A percentile compares a stretch with the other conserved stretches of the same genome.
Conservation (phyloP, 2,888 invertebrate genomes). For the Hypercompe scribonia region DNA sequence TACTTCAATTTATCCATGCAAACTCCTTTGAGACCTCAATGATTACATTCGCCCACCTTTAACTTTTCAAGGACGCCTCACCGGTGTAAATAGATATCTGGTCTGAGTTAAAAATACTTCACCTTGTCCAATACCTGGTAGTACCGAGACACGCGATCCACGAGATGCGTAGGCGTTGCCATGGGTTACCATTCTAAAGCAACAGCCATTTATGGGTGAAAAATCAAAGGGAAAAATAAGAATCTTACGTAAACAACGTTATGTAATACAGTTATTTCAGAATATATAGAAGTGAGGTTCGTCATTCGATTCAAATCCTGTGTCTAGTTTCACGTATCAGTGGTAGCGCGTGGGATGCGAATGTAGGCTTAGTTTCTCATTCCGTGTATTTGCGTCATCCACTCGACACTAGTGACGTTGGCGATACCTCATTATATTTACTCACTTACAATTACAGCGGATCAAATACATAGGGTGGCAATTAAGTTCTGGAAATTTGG, state of each 20-base stretch:
- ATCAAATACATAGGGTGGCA: slow-evolving; percentile 9
- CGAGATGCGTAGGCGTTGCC: slow-evolving; percentile 69
- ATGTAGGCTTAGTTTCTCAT: slow-evolving; percentile 67
- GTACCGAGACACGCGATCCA: slow-evolving; percentile 50
- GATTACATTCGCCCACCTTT: slow-evolving; percentile 18
- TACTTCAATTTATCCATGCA: neutral
- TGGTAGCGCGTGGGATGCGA: slow-evolving; percentile 63
- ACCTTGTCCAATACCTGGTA: slow-evolving; percentile 42
- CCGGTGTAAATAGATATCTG: slow-evolving; percentile 58
- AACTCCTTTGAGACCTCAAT: slow-evolving; percentile 5
- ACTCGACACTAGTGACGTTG: slow-evolving; percentile 62
- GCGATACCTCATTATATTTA: slow-evolving; percentile 48
- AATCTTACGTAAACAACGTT: slow-evolving; percentile 18
- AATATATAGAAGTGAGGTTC: slow-evolving; percentile 36
- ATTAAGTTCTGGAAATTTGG: neutral
- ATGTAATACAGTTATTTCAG: slow-evolving; percentile 11
- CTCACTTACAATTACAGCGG: slow-evolving; percentile 44
- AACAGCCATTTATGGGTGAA: slow-evolving; percentile 60
- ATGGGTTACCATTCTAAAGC: slow-evolving; percentile 58
- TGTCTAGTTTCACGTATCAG: slow-evolving; percentile 58
- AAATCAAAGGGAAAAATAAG: slow-evolving; percentile 38
- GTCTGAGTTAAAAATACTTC: slow-evolving; percentile 62
- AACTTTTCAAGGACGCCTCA: slow-evolving; percentile 51
- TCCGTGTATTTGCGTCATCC: slow-evolving; percentile 70
- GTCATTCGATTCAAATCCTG: slow-evolving; percentile 58